Evolutionary conservation across 2,113 vertebrate species (phyloP).

Genomic region (Ceyx melanurus): DNA sequence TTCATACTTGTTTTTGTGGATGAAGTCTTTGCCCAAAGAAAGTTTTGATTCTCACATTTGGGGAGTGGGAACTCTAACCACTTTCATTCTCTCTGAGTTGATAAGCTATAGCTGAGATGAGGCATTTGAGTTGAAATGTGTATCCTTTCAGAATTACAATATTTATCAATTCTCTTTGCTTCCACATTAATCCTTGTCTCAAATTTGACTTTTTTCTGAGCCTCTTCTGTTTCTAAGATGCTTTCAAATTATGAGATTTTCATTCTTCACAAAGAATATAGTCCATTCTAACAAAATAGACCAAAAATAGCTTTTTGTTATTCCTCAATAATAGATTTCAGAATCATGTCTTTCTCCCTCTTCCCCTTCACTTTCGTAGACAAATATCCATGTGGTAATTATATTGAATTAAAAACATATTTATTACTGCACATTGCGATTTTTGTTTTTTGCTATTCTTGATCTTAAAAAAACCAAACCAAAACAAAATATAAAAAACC

Average conservation of each 20-base stretch:
- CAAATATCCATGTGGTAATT: background rate
- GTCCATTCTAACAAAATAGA: background rate
- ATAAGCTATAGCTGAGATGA: background rate
- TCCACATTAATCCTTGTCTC: conserved; percentile 5
- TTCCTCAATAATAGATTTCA: background rate
- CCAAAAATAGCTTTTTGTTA: background rate
- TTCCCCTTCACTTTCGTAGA: background rate
- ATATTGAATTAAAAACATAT: background rate
- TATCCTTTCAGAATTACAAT: background rate
- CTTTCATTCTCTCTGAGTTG: background rate
- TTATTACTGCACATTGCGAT: background rate
- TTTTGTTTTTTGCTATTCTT: conserved; percentile 22
- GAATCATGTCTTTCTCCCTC: background rate
- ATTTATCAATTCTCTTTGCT: background rate
- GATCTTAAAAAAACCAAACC: background rate
- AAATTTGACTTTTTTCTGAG: background rate
- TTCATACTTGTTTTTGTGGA: background rate
- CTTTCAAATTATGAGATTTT: background rate
- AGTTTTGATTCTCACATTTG: background rate
- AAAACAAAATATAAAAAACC: no score
- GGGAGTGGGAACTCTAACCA: background rate
- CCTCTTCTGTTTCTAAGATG: conserved; percentile 5
- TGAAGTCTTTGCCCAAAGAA: background rate
- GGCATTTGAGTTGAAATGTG: conserved; percentile 17
- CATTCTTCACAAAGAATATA: background rate